Evolutionary conservation across 2,797 vertebrate species (phyloP), one percentile per base, ranked within the genome.

Genomic region (Chrysocyon brachyurus): DNA sequence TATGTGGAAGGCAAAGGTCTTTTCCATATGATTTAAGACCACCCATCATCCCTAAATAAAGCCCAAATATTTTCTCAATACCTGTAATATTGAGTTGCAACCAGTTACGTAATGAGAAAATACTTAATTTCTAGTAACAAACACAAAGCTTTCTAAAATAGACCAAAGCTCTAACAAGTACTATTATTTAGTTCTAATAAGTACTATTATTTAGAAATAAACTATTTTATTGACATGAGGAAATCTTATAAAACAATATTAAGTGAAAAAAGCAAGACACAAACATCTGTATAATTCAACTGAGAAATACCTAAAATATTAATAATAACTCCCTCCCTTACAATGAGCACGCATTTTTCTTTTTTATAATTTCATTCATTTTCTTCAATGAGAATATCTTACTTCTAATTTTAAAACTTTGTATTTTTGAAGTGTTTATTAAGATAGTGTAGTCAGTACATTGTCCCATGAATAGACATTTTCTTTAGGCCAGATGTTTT

Each of bases 321-420:
- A 72, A 61, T 33, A 31, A 4, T 78, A 57, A 15, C 22, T 68
- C 19, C n/a, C 24, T 91, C 17, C 24, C 86, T 88, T 95, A 70
- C 3, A 91, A 33, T 90, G 36, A 7, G 11, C 73, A 57, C 33
- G 5, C 66, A 36, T 36, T 75, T 83, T 84, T 92, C 21, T 54
- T 79, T 57, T 91, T 79, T 77, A 88, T 73, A 89, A 75, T 68
- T 81, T 72, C 22, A 49, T 63, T 88, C 33, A 79, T 61, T 93
- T 86, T 64, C n/a, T 79, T n/a, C 49, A 95, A 2, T 66, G 4
- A 82, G 33, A 87, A 52, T 68, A 9, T 26, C 26, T 87, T 83
- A 81, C 15, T 82, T 95, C 49, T 87, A 75, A 79, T 56, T 94
- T 46, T 93, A 68, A 57, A 63, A 26, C 8, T 4, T 16, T 66